Conservation (phyloP, 2,113 vertebrate genomes). For the Pseudois nayaur region DNA sequence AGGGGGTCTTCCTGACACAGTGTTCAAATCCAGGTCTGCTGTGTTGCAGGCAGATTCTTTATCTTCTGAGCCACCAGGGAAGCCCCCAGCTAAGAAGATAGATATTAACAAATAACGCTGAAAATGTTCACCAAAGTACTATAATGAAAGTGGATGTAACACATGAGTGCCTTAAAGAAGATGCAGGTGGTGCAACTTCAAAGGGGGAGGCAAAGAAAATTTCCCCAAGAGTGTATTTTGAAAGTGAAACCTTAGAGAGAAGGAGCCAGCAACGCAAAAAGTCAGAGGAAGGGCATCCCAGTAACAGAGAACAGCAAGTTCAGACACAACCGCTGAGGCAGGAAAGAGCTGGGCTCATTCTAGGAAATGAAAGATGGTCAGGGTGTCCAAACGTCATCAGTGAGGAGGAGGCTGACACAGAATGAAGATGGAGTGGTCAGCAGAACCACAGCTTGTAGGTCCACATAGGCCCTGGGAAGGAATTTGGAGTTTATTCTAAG, state of each 20-base stretch:
- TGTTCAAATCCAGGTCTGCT: background rate
- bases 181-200: background rate
- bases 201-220: background rate
- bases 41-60: background rate
- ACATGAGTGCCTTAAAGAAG: background rate
- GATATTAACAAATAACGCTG: background rate
- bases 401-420: background rate
- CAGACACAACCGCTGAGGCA: background rate
- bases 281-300: background rate
- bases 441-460: background rate
- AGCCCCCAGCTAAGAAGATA: background rate
- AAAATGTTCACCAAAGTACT: background rate
- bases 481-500: background rate
- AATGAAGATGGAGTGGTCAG: background rate
- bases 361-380: background rate
- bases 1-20: background rate
- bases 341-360: background rate
- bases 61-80: background rate
- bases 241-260: background rate
- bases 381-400: background rate
- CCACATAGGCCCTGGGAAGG: background rate
- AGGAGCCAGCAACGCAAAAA: background rate
- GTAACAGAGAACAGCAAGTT: slow-evolving; percentile 8
- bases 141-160: background rate
- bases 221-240: background rate